Evolutionary conservation across 1,140 invertebrate species (phyloP), one percentile per base, ranked within the genome.

Genomic region (Drosophila kikkawai): DNA sequence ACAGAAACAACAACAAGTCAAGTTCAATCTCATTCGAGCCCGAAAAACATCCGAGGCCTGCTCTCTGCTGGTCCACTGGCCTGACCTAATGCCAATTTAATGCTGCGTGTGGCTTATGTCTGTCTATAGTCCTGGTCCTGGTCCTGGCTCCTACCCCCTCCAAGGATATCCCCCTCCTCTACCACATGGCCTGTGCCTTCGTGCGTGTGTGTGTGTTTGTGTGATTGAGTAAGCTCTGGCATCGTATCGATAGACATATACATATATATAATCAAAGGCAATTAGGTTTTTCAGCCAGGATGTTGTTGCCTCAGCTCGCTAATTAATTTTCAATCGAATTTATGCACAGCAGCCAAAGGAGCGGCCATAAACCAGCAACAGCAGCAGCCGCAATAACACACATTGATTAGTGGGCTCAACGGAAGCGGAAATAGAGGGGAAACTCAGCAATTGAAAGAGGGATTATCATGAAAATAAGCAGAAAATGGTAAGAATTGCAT

Each of bases 271-370:
- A 87, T 83, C 83, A 83, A 79, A 74, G 83, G 76, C 80, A 86
- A 87, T 87, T 86, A 82, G 70, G 82, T 57, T 73, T 79, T 79
- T 59, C 44, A 82, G 66, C 50, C 74, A 59, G 45, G 15, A 37
- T 74, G 26, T 51, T 60, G 51, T 45, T 60, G 44, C 53, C 70
- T 9, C 41, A 34, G 32, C 58, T 69, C 41, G 48, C 82, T 86
- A 85, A 85, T 85, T 86, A 68, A 85, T 86, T 85, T 86, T 67
- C 65, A 82, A 86, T 82, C 44, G 51, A 80, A 80, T 80, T 80
- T 74, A 80, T 74, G 64, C 60, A 58, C 58, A 53, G 60, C 67
- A 45, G 58, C 53, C 48, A 12, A 61, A 42, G 36, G 5, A 53
- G 45, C 47, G 22, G 22, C 56, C 39, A 42, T 26, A 39, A 58